Evolutionary conservation across 1,140 invertebrate species (phyloP), one percentile per base, ranked within the genome.

Genomic region (Neodiprion lecontei): DNA sequence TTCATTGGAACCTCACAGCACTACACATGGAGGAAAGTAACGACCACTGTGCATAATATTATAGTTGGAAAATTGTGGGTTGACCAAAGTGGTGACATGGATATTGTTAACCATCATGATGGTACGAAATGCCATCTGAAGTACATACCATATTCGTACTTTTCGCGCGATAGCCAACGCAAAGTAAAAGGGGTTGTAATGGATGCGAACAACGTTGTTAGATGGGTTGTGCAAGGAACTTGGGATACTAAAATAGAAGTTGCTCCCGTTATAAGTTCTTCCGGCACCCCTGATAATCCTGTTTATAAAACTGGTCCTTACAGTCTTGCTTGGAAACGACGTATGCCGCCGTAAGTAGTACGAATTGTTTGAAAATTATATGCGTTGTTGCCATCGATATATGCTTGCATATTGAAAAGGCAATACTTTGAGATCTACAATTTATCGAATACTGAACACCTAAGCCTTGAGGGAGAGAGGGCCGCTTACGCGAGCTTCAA

Each of bases 31-130:
- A 91, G 96, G 74, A 99, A 99, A 90, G 97, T 99, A 28, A 99
- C 97, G 10, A 99, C 98, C 11, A 99, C 98, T 17, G 96, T 99
- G 23, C 98, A 99, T 89, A 99, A 99, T 88, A 99, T 99, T 77
- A 99, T 99, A 78, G 98, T 99, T 53, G 99, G 99, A 72, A 98
- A 97, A 89, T 91, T 99, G 75, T 99, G 99, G 99, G 97, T 99
- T 14, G 99, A 99, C 90, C 97, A 99, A 87, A 96, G 98, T 85
- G 99, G 98, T 49, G 98, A 99, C 84, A 99, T 99, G 97, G 97
- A 99, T 84, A 99, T 99, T 76, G 91, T 92, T 47, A 97, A 98
- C 88, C 93, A 96, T 76, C 93, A 92, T 68, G 92, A 93, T 66
- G 97, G 97, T 70, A 95, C 98, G 82, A 97, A 96, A 85, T 99